Evolutionary conservation across 2,797 vertebrate genomes (phyloP), one percentile per base, ranked within the genome.

Genomic region (Rousettus madagascariensis): DNA sequence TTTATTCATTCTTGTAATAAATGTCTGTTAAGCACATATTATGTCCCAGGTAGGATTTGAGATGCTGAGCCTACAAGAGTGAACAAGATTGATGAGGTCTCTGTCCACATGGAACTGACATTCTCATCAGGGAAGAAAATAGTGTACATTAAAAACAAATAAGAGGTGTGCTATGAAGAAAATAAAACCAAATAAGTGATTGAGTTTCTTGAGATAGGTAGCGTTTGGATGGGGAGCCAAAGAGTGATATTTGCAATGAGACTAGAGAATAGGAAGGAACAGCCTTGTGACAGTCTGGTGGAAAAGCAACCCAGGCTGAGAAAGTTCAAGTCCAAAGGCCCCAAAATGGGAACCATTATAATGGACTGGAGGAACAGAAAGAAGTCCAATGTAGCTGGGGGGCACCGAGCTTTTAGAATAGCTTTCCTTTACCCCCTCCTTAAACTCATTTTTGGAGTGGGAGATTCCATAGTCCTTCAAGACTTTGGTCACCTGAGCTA

Each of bases 121-220:
- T 69, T 86, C 43, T 74, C 86, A 88, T 86, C 49, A 57, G 55
- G 43, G 68, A 59, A 87, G 53, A 55, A 74, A 84, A 53, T 9
- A 46, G 12, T 55, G 22, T 41, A 69, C 9, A 28, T 57, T 46
- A 41, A 30, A 69, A 86, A 93, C 51, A 68, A 55, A 17, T 22
- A 51, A 96, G 75, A 72, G 77, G 38, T 63, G 41, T 51, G 9
- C 65, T 89, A 30, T 41, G 55, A 80, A 92, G 83, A 85, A 95
- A 78, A 57, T 59, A 86, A 86, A 95, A 82, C 51, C 51, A 55
- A 53, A 24, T 28, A 24, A 61, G 46, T 41, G 30, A 69, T 3
- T 90, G 55, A 79, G 3, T n/a, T 66, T 69, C 78, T 33, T 30
- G 46, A 38, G 33, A 61, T 10, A 15, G 51, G 38, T 26, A 36